Conservation (phyloP, 2,113 vertebrate species). For the Triplophysa siluroides region DNA sequence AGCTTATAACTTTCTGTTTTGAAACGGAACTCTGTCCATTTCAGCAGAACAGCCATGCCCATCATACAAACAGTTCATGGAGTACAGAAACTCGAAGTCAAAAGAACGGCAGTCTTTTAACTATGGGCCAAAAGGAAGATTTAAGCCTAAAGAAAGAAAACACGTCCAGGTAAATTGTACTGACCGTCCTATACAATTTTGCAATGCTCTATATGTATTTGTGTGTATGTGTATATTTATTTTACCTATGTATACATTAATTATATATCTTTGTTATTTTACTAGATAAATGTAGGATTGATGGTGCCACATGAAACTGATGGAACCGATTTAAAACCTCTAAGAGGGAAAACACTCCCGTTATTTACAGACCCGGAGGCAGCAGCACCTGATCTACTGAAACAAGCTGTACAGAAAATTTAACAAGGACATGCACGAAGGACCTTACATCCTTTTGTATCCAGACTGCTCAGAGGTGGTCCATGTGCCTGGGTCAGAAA, state of each 20-base stretch:
- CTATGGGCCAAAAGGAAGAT: slow-evolving; percentile 27
- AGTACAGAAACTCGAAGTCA: slow-evolving; percentile 41
- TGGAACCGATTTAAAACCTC: slow-evolving; percentile 52
- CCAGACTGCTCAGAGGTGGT: slow-evolving; percentile 49
- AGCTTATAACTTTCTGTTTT: slow-evolving; percentile 25
- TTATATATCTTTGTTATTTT: slow-evolving; percentile 41
- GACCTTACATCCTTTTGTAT: slow-evolving; percentile 51
- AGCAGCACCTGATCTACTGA: slow-evolving; percentile 49
- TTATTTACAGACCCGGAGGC: slow-evolving; percentile 44
- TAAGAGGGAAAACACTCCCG: slow-evolving; percentile 44
- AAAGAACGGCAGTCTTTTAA: slow-evolving; percentile 36
- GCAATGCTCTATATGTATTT: not conserved
- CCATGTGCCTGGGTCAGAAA: slow-evolving; percentile 51
- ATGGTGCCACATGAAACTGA: slow-evolving; percentile 32
- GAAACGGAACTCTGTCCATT: slow-evolving; percentile 19
- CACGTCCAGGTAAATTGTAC: slow-evolving; percentile 41
- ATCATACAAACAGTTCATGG: slow-evolving; percentile 44
- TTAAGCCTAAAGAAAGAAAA: slow-evolving; percentile 31
- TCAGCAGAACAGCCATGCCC: slow-evolving; percentile 25
- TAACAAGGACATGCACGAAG: slow-evolving; percentile 46
- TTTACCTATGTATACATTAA: not conserved
- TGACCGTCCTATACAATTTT: slow-evolving; percentile 33
- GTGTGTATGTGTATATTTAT: slow-evolving; percentile 9
- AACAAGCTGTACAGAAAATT: slow-evolving; percentile 52
- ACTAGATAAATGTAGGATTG: slow-evolving; percentile 52